Evolutionary conservation across 53 echinoderm and acorn worm species (phyloP), one percentile per base, ranked within the genome.

Genomic region (Pentamera pediparva): DNA sequence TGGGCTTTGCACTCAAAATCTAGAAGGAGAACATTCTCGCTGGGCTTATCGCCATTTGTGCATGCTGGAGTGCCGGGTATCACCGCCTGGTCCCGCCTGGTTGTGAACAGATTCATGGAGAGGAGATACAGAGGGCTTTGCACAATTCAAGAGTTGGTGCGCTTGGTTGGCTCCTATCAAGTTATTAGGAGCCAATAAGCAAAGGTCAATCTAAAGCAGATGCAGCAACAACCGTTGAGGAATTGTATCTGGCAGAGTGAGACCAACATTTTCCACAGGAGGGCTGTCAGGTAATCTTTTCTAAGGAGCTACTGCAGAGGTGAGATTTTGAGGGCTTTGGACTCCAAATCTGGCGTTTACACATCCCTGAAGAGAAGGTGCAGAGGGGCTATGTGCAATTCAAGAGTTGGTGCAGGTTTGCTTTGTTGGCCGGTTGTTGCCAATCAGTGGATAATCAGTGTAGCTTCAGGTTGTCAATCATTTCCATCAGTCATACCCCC

Each of bases 121-220:
- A 62, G 34, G 36, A 37, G 62, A 62, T 62, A 38, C 62, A 35
- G 62, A 62, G 37, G 37, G 5, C 35, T 62, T 36, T 62, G 36
- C 21, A 35, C 36, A 32, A 22, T 62, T n/a, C 62, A 62, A 35
- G 38, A 62, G 37, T 37, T 62, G 62, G 38, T 35, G 3, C 35
- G 6, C 17, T n/a, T 28, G 30, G 12, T 24, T 4, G 4, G 32
- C 32, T n/a, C n/a, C n/a, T n/a, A n/a, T n/a, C n/a, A n/a, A n/a
- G n/a, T n/a, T n/a, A n/a, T n/a, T n/a, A n/a, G n/a, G 7, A 54
- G 28, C 24, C 54, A 0, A 4, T 26, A 0, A 54, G 24, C 54
- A 26, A 54, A 54, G 54, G 28, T 28, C 24, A 19, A 9, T 2
- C 11, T 54, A 54, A 54, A 54, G 25, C 24, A 8, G 24, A 28